A percentile compares a stretch with the other conserved stretches of the same genome.
Evolutionary conservation across 1,140 invertebrate species (phyloP).

Genomic region (Bicyclus anynana): DNA sequence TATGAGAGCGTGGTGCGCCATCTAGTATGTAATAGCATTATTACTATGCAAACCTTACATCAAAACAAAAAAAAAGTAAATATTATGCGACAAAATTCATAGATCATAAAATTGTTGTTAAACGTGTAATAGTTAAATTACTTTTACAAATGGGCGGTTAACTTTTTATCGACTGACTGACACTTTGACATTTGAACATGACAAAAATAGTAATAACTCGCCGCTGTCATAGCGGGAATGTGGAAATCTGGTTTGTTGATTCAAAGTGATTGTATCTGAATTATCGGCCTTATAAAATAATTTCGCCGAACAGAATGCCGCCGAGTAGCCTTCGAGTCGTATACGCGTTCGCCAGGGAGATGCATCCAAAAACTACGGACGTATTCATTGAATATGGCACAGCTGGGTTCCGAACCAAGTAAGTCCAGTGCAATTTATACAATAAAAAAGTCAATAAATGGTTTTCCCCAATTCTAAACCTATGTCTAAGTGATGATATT

Average conservation of each 20-base stretch:
- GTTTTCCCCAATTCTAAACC: slow-evolving; percentile 15
- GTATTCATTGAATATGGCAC: slow-evolving; percentile 83
- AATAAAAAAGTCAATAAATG: slow-evolving; percentile 18
- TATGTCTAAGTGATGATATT: not conserved
- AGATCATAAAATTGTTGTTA: not conserved
- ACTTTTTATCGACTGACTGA: slow-evolving; percentile 18
- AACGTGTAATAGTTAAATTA: not conserved
- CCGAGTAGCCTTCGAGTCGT: slow-evolving; percentile 78
- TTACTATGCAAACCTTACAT: slow-evolving; percentile 3
- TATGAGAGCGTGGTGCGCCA: too few species aligned
- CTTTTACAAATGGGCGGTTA: slow-evolving; percentile 5
- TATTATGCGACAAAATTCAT: slow-evolving; percentile 15
- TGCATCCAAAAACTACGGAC: slow-evolving; percentile 82
- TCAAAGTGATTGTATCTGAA: slow-evolving; percentile 68
- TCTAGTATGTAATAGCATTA: slow-evolving; percentile 35
- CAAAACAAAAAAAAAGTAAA: slow-evolving; percentile 2
- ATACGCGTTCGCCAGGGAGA: slow-evolving; percentile 85
- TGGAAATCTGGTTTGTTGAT: slow-evolving; percentile 70
- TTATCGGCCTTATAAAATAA: slow-evolving; percentile 69
- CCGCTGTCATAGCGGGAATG: slow-evolving; percentile 63
- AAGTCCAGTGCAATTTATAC: slow-evolving; percentile 54
- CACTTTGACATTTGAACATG: slow-evolving; percentile 35
- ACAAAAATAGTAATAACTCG: slow-evolving; percentile 38
- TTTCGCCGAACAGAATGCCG: slow-evolving; percentile 64
- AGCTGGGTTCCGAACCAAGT: slow-evolving; percentile 84